Base-by-base conservation (phyloP, 2,888 invertebrate genomes). In the Apocheima hispidaria region DNA sequence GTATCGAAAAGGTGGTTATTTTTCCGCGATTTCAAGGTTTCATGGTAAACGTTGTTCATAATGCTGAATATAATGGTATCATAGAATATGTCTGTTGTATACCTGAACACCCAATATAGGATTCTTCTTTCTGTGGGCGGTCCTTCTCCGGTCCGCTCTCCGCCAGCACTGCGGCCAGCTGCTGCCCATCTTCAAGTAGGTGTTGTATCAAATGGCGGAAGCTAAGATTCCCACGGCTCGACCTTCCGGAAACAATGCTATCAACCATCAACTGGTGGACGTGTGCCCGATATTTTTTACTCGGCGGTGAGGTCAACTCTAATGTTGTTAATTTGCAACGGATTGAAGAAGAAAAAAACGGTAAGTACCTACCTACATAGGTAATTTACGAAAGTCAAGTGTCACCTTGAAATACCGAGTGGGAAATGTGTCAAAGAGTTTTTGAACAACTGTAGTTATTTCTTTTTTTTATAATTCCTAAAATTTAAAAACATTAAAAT, bases 191-290 rank as follows among this genome's bases (percentile, higher is more conserved):
- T 30, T 44, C 43, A 44, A 61, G 50, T 43, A 50, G 44, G 36
- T 38, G 58, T 36, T 44, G 52, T 40, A 33, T 44, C 48, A 28
- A 52, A 38, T 56, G 41, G 36, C 58, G 58, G 63, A 63, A 63
- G 63, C 38, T 12, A 36, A 5, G 54, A 40, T 63, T 66, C 61
- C 60, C 69, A 66, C 79, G 77, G 72, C 66, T 63, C 68, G 70
- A 71, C 65, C 65, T 69, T 69, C 63, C 54, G 56, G 50, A 60
- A 64, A 74, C 74, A 78, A 78, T 78, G 67, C 61, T 75, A 77
- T 74, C 74, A 71, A 58, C 67, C 74, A 78, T 78, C 76, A 41
- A 73, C 70, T 71, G 70, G 76, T 72, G 65, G 59, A 63, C 64
- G 61, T 56, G 56, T 55, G 68, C 55, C 65, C 63, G 58, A 68